Evolutionary conservation across 2,888 invertebrate genomes (phyloP).

Genomic region (Alviniconcha strummeri): DNA sequence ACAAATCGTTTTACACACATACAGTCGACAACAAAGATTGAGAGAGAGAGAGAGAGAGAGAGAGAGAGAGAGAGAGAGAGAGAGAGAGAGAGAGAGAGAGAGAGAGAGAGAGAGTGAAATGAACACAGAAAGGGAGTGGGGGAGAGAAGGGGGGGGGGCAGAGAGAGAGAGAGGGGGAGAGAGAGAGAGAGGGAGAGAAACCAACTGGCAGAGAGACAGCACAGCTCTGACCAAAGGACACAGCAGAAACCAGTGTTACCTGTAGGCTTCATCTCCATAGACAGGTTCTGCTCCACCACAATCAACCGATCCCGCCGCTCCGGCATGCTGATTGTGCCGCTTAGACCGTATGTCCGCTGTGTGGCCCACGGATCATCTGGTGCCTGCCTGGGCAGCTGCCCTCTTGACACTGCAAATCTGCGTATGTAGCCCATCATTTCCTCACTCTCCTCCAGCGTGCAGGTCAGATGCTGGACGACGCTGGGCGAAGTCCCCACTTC

Average conservation of each 20-base stretch:
- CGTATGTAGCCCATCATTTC: not conserved
- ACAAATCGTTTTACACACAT: too few relatives aligned
- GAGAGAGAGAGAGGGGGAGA: too few relatives aligned
- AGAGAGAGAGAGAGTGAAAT: too few relatives aligned
- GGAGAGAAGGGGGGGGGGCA: too few relatives aligned
- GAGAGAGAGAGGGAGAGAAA: too few relatives aligned
- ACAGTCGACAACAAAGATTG: too few relatives aligned
- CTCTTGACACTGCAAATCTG: not conserved
- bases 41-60: too few relatives aligned
- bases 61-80: too few relatives aligned
- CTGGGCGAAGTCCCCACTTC: not conserved
- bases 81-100: too few relatives aligned
- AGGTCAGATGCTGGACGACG: not conserved
- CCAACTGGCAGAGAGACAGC: too few relatives aligned
- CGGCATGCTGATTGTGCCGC: slow-evolving; percentile 46
- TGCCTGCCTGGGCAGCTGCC: not conserved
- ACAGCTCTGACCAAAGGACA: not conserved
- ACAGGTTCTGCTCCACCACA: slow-evolving; percentile 44
- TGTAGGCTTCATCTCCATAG: slow-evolving; percentile 43
- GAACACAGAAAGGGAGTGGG: too few relatives aligned
- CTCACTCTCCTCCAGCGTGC: slow-evolving; percentile 6
- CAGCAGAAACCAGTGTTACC: slow-evolving; percentile 23
- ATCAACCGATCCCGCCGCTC: slow-evolving; percentile 32
- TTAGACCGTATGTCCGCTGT: slow-evolving; percentile 38
- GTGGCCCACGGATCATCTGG: slow-evolving; percentile 38